These are phyloP conservation scores for Erinaceus europaeus DNA, from an alignment of 2,113 vertebrate species.

Conservation along the genomic window DNA sequence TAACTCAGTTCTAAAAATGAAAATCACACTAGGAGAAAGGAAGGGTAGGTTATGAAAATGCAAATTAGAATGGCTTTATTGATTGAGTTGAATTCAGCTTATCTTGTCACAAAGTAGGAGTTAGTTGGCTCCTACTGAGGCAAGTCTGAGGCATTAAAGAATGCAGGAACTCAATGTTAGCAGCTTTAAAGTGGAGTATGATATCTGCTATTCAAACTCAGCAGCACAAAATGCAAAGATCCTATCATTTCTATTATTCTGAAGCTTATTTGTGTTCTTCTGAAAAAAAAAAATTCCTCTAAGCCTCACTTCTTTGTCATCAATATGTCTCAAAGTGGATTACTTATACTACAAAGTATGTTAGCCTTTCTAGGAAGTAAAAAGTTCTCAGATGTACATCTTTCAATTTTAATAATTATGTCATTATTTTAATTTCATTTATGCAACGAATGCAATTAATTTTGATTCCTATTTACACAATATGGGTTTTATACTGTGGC, in stretches of 20 bases:
- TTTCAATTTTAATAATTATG: background rate
- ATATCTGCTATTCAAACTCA: constrained; percentile 39
- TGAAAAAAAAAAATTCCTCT: constrained; percentile 11
- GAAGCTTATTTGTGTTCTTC: constrained; percentile 43
- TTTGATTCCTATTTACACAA: no score
- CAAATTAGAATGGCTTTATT: constrained; percentile 77
- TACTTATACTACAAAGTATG: background rate
- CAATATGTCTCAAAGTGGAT: constrained; percentile 12
- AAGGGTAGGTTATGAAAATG: constrained; percentile 79
- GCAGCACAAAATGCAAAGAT: background rate
- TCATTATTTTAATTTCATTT: constrained; percentile 2
- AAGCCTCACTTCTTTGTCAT: background rate
- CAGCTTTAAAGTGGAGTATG: background rate
- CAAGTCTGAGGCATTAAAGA: constrained; percentile 29
- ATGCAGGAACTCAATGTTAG: fast-evolving
- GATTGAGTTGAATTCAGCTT: constrained; percentile 73
- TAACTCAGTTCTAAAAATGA: constrained; percentile 75
- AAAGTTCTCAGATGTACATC: background rate
- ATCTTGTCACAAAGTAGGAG: constrained; percentile 28
- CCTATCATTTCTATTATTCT: constrained; percentile 22
- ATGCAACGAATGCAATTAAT: no score
- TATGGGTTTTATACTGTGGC: constrained; percentile 43
- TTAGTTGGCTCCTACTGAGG: constrained; percentile 13
- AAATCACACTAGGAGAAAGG: constrained; percentile 73
- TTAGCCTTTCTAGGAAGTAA: background rate